Base-by-base conservation (phyloP, 2,797 vertebrate species). In the Sebastes iracundus region DNA sequence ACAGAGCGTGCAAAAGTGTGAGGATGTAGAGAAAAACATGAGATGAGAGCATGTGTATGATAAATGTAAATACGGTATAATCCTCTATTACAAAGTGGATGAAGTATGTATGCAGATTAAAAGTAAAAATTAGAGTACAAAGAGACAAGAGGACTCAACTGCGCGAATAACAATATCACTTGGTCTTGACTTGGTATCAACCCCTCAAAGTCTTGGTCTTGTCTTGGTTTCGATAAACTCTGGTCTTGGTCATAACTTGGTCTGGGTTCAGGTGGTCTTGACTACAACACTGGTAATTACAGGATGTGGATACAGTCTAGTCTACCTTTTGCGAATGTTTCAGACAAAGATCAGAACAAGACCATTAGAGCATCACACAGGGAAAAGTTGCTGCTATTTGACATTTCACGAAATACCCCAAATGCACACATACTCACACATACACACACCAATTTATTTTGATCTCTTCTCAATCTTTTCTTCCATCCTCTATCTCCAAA, bases 321-420 rank as follows among this genome's bases (percentile, higher is more conserved):
- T 75, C 38, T 65, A 46, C 23, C 20, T 58, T 61, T 33, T 30
- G 49, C 27, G 71, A 59, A 72, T 14, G 62, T n/a, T 42, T 52
- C 25, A 75, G 35, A 35, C 66, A 49, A 72, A 74, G 27, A 56
- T 67, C 22, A 60, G 35, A 65, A 49, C 6, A 32, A 76, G 25
- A 66, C 58, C 14, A 35, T 80, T 30, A 56, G 10, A 56, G 38
- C 27, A 35, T 72, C 33, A 22, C 1, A 0, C 38, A 38, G n/a
- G 38, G 16, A 65, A 62, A 65, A 0, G 20, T 58, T 63, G 60
- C 42, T 46, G 25, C 27, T 71, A 46, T 55, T 60, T 75, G 33
- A 66, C 62, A 42, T 2, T 38, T 49, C 27, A 33, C 16, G 1
- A 59, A 49, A 11, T 75, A 33, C 8, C 7, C 28, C 18, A 52